Evolutionary conservation across 1,140 invertebrate species (phyloP), one percentile per base, ranked within the genome.

Genomic region (Asbolus verrucosus): DNA sequence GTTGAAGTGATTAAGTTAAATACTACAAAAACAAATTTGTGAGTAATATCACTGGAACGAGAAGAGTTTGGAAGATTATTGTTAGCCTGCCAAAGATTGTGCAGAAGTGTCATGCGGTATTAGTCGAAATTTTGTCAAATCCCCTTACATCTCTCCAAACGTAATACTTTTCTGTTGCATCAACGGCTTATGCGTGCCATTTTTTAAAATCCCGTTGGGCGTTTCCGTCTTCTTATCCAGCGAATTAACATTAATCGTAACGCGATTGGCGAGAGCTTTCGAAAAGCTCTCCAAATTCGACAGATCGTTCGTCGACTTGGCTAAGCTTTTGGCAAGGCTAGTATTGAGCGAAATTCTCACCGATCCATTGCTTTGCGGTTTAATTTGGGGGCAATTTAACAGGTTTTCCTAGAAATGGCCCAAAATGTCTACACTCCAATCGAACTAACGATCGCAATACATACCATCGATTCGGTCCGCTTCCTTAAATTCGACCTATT

Each of bases 401-500:
- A 81, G 67, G 81, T 79, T 85, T 83, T 85, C 85, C 82, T 79
- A 77, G 77, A 77, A 80, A 80, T 68, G 19, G 65, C 18, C 30
- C 46, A 54, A 54, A 54, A 54, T 11, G n/a, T 50, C 6, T 15
- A 14, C 11, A n/a, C 2, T n/a, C 30, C 5, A 43, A 43, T 60
- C 19, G 9, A 9, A 2, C n/a, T 14, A 19, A 43, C 13, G 33
- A 15, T 60, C 16, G 6, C 5, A 30, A 19, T 59, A 65, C 61
- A 84, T 81, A 85, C 86, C 83, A 89, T 85, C 75, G 85, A 84
- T 80, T 90, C 88, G 80, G 87, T 90, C 81, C 88, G 88, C 80
- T 86, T 87, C 76, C 85, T 85, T 66, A 91, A 82, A 82, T 91
- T 91, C 6, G 90, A 91, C 80, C 90, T 85, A 70, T 90, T 89